phyloP scores from a whole-genome alignment of 2,113 vertebrate genomes.

The Calyptommatus sinebrachiatus region DNA sequence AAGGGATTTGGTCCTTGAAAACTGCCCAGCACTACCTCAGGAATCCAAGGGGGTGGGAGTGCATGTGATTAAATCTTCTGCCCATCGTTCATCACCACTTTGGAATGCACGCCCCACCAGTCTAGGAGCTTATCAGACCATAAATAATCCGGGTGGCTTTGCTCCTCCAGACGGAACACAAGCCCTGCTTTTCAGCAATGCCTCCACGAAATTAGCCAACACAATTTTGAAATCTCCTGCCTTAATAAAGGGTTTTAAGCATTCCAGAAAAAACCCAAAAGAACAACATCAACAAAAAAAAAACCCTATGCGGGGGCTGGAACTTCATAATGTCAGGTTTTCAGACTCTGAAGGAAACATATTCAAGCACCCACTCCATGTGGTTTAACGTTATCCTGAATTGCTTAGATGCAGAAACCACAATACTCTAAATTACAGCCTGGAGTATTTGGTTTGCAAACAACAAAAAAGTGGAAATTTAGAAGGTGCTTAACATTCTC shows the following conservation, averaged over 20 bases:
- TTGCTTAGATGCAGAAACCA: not conserved
- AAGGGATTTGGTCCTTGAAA: not conserved
- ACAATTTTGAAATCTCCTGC: not conserved
- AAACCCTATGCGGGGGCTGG: not conserved
- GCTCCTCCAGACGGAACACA: not conserved
- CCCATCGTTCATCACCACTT: constrained; percentile 41
- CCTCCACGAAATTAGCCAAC: not conserved
- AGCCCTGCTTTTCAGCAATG: not conserved
- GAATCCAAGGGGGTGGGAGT: not conserved
- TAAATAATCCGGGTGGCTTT: not conserved
- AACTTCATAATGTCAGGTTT: not conserved
- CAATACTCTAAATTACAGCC: constrained; percentile 4
- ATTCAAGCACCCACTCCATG: not conserved
- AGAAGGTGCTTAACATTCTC: not conserved
- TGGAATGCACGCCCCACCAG: constrained; percentile 43
- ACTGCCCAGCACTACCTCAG: not conserved
- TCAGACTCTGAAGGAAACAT: not conserved
- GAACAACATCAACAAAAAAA: no score
- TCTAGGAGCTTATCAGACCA: not conserved
- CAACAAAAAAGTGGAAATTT: not conserved
- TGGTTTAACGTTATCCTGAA: not conserved
- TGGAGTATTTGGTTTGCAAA: not conserved
- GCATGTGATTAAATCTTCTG: constrained; percentile 37
- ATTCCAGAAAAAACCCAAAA: not conserved
- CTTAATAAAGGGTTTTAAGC: not conserved